Evolutionary conservation across 2,888 invertebrate genomes (phyloP).

Genomic region (Onthophagus sagittarius): DNA sequence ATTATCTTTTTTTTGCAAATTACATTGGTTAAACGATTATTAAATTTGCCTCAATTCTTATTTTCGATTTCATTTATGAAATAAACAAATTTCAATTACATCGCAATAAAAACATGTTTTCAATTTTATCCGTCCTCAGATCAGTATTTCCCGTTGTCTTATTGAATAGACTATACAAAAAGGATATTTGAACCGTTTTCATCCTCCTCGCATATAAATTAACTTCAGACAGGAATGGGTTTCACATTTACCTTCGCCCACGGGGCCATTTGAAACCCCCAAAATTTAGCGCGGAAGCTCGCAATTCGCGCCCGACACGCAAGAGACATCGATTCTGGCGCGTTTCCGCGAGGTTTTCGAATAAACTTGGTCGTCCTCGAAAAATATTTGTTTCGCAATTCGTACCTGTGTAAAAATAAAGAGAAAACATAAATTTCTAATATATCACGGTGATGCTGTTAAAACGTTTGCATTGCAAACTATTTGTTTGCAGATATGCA

Average conservation of each 20-base stretch:
- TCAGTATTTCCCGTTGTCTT: not conserved
- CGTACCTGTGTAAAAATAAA: not conserved
- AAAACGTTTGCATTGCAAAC: not conserved
- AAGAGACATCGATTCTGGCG: not conserved
- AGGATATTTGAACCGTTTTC: not conserved
- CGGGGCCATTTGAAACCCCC: not conserved
- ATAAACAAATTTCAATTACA: no score
- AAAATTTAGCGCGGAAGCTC: not conserved
- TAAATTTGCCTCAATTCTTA: not conserved
- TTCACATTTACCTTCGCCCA: not conserved
- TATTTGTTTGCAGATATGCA: not conserved
- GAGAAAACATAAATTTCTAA: no score
- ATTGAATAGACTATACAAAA: not conserved
- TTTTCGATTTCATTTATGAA: no score
- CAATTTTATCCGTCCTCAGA: not conserved
- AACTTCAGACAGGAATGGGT: not conserved
- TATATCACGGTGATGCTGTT: no score
- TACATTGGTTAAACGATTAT: not conserved
- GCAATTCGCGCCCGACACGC: not conserved
- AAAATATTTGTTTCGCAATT: not conserved
- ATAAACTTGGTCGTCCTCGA: not conserved
- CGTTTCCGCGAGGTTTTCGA: not conserved
- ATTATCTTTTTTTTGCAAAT: not conserved
- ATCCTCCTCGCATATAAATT: not conserved
- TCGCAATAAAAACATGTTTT: no score